Evolutionary conservation across 2,888 invertebrate genomes (phyloP), one percentile per base, ranked within the genome.

Genomic region (Eristalis pertinax): DNA sequence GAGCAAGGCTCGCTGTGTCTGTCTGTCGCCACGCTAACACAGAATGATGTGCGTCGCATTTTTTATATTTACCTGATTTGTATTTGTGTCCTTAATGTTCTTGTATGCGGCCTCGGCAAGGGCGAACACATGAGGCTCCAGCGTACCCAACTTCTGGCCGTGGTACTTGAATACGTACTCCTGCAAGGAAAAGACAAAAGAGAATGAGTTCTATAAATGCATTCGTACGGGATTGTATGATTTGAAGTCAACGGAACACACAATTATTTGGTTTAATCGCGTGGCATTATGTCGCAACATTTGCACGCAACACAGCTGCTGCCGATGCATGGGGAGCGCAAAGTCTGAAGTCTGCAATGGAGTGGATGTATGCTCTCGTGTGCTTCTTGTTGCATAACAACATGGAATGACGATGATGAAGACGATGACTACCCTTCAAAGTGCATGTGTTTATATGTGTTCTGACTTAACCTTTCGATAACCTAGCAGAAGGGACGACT

Each of bases 81-180:
- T 90, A 81, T 91, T 90, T 80, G 92, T 92, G 73, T 93, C 92
- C 81, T 91, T 91, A 84, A 93, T 91, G 88, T 90, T 92, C 84
- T 90, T 91, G 93, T 98, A 97, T 0, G 98, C 97, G 11, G 98
- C 97, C 93, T 98, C 98, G 1, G 98, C 97, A 89, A 98, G 94
- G 7, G 98, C 98, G 93, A 98, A 98, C 60, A 98, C 97, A 93
- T 98, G 98, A 0, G 98, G 98, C 90, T 97, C 96, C 91, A 97
- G 93, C 50, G 95, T 94, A 29, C 97, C 97, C 92, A 98, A 95
- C 91, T 98, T 97, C 92, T 96, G 95, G 63, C 96, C 96, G 90
- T 97, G 96, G 93, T 98, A 98, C 91, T 95, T 95, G 91, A 95
- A 95, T 92, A 98, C 97, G 92, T 96, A 95, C 89, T 96, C 96